Evolutionary conservation across 2,888 invertebrate genomes (phyloP).

Genomic region (Pammene fasciana): DNA sequence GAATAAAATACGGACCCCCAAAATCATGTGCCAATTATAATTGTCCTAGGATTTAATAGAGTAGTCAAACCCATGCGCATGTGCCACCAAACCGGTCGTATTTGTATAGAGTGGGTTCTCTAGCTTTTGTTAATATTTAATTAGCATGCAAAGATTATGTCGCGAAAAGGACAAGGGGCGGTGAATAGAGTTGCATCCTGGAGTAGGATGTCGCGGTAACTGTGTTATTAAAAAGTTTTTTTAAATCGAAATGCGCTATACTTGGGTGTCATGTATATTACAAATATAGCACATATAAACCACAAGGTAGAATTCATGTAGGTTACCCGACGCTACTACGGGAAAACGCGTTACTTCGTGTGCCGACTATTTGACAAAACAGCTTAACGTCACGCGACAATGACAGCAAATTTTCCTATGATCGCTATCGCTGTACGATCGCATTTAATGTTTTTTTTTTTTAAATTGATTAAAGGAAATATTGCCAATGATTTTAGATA

Average conservation of each 20-base stretch:
- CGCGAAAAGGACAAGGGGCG: slow-evolving; percentile 57
- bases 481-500: too few species aligned
- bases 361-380: too few species aligned
- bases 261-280: neutral
- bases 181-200: slow-evolving; percentile 51
- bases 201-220: slow-evolving; percentile 41
- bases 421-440: too few species aligned
- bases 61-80: slow-evolving; percentile 48
- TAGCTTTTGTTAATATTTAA: slow-evolving; percentile 77
- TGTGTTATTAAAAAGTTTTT: slow-evolving; percentile 14
- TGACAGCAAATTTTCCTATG: too few species aligned
- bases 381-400: too few species aligned
- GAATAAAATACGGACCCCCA: slow-evolving; percentile 4
- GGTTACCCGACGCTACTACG: too few species aligned
- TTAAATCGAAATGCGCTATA: neutral
- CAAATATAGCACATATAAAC: too few species aligned
- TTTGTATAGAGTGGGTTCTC: slow-evolving; percentile 64
- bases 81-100: slow-evolving; percentile 73
- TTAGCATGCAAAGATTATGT: slow-evolving; percentile 64
- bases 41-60: slow-evolving; percentile 23
- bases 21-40: slow-evolving; percentile 32
- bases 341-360: too few species aligned
- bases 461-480: too few species aligned
- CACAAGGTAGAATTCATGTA: too few species aligned
- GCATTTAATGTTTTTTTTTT: too few species aligned